A percentile compares a stretch with the other conserved stretches of the same genome.
These are phyloP conservation scores for Lagopus muta DNA, from an alignment of 2,113 vertebrate species.

Conservation along the genomic window DNA sequence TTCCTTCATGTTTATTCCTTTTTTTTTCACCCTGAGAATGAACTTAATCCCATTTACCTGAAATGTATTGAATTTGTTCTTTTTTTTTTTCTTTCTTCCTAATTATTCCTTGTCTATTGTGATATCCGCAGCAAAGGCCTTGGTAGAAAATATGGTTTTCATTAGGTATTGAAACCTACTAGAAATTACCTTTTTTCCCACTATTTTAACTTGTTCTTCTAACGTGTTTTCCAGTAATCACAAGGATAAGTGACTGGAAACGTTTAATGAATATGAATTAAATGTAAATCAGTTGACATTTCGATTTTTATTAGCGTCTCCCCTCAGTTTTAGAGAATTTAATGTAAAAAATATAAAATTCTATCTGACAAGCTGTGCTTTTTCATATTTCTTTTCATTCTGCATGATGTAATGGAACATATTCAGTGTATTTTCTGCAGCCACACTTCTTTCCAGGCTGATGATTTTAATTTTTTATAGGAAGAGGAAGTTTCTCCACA, in stretches of 20 bases:
- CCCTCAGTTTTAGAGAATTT: background rate
- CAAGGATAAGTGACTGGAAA: background rate
- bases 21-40: background rate
- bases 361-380: background rate
- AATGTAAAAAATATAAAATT: background rate
- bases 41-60: background rate
- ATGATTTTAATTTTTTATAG: slow-evolving; percentile 70
- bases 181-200: background rate
- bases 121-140: background rate
- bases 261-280: background rate
- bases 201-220: background rate
- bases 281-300: background rate
- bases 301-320: background rate
- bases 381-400: background rate
- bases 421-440: background rate
- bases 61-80: background rate
- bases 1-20: background rate
- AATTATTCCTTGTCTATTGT: background rate
- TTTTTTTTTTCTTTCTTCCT: background rate
- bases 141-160: background rate
- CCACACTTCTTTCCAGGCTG: background rate
- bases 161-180: background rate
- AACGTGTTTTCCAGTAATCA: background rate
- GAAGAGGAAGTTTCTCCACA: slow-evolving; percentile 98
- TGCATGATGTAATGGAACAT: background rate